phyloP scores from a whole-genome alignment of 1,140 invertebrate genomes.

The Drosophila subpulchrella region DNA sequence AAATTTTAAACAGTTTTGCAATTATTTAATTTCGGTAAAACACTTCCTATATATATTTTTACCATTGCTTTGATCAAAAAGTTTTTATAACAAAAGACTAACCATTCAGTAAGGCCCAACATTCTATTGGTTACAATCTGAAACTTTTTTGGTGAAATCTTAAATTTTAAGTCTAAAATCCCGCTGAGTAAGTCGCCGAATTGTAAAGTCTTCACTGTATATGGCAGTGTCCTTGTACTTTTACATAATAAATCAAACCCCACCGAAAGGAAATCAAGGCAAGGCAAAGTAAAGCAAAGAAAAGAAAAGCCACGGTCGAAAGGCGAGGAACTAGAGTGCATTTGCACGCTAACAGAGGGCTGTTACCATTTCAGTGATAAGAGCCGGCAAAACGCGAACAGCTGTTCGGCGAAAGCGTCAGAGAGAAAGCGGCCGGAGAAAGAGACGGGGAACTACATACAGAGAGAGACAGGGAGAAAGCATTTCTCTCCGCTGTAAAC shows the following conservation, averaged over 20 bases:
- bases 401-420: slow-evolving; percentile 26
- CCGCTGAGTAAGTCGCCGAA: too few relatives aligned
- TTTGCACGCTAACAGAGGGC: slow-evolving; percentile 46
- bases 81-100: too few relatives aligned
- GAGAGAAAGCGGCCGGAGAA: slow-evolving; percentile 5
- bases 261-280: slow-evolving; percentile 26
- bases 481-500: slow-evolving; percentile 53
- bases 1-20: too few relatives aligned
- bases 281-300: slow-evolving; percentile 5
- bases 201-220: slow-evolving; percentile 6
- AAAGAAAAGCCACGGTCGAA: background rate
- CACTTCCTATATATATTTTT: too few relatives aligned
- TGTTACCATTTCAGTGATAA: slow-evolving; percentile 60
- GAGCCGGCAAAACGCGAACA: slow-evolving; percentile 67
- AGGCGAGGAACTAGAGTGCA: slow-evolving; percentile 21
- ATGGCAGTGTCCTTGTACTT: slow-evolving; percentile 74
- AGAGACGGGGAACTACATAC: background rate
- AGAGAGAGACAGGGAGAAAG: slow-evolving; percentile 1
- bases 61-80: too few relatives aligned
- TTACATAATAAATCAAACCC: slow-evolving; percentile 74
- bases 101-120: too few relatives aligned
- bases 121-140: too few relatives aligned
- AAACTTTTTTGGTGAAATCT: too few relatives aligned
- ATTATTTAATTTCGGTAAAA: too few relatives aligned
- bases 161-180: too few relatives aligned